A percentile compares a stretch with the other conserved stretches of the same genome.
These are phyloP conservation scores for Catocala nupta DNA, from an alignment of 2,888 invertebrate genomes.

Conservation along the genomic window DNA sequence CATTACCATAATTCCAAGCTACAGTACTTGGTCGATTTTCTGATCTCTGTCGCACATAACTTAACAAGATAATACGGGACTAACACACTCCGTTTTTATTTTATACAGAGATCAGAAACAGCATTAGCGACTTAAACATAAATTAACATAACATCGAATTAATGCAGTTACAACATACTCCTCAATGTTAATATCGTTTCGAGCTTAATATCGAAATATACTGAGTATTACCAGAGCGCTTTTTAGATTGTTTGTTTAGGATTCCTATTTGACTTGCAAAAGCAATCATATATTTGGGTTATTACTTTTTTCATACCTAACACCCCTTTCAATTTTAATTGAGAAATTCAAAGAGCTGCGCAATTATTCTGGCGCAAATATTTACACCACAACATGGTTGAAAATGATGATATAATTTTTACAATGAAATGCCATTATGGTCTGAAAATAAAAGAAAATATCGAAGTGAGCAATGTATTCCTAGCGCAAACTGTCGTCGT, in stretches of 20 bases:
- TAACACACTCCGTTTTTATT: slow-evolving; percentile 10
- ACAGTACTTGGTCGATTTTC: slow-evolving; percentile 5
- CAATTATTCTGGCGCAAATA: slow-evolving; percentile 9
- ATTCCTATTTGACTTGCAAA: slow-evolving; percentile 40
- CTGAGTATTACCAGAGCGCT: slow-evolving; percentile 28
- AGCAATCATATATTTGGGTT: slow-evolving; percentile 43
- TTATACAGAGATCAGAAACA: slow-evolving; percentile 6
- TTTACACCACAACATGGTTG: slow-evolving; percentile 8
- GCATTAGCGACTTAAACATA: slow-evolving; percentile 18
- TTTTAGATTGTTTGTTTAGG: slow-evolving; percentile 48
- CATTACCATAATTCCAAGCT: slow-evolving; percentile 8
- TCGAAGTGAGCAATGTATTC: neutral
- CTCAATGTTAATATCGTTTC: slow-evolving; percentile 26
- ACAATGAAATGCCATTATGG: no score
- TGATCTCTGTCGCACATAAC: slow-evolving; percentile 4
- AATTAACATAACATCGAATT: slow-evolving; percentile 18
- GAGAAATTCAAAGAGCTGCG: slow-evolving; percentile 29
- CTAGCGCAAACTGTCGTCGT: slow-evolving; percentile 2
- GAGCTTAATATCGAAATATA: slow-evolving; percentile 37
- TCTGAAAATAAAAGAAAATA: neutral
- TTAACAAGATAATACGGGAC: slow-evolving; percentile 5
- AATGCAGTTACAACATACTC: slow-evolving; percentile 14
- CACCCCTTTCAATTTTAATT: slow-evolving; percentile 38
- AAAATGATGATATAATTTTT: no score
- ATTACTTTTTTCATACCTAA: slow-evolving; percentile 30